Base-by-base conservation (phyloP, 1,140 invertebrate species). In the Physella acuta region DNA sequence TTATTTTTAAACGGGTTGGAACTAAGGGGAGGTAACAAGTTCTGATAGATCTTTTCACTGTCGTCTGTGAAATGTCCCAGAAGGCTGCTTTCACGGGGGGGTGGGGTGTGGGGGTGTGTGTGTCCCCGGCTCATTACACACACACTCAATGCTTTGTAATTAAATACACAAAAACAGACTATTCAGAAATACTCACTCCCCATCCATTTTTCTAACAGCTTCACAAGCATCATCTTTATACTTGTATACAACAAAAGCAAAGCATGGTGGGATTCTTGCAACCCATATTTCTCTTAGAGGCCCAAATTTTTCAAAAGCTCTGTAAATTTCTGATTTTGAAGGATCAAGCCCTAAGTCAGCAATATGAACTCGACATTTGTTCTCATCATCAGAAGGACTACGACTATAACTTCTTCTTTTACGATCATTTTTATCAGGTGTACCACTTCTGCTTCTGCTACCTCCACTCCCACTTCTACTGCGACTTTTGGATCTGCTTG, bases 231-330 rank as follows among this genome's bases (percentile, higher is more conserved):
- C 83, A 59, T 80, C 80, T 62, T 73, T 75, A 60, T 81, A 75
- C 67, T 79, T 78, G 74, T 77, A 85, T 2, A 84, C 82, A 34
- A 85, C 70, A 76, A 85, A 85, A 11, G 83, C 82, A 79, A 85
- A 85, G 64, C 84, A 84, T 34, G 84, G 84, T n/a, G 83, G 83
- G 59, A 79, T 82, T 66, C 75, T 76, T 0, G 84, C 84, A 36
- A 85, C 71, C 84, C 84, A 85, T 4, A 85, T 75, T 71, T 85
- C 84, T 36, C 75, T 70, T 14, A 85, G 30, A 44, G 74, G 74
- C n/a, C 84, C 84, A 80, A 80, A 85, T 62, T 81, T 82, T 67
- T 79, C 75, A 75, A 85, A 85, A 28, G 68, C 68, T 67, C 74
- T 76, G 37, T 77, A 77, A 33, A 85, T 72, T 26, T 84, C 83